Conservation (phyloP, 2,888 invertebrate species). For the Hypomecis punctinalis region DNA sequence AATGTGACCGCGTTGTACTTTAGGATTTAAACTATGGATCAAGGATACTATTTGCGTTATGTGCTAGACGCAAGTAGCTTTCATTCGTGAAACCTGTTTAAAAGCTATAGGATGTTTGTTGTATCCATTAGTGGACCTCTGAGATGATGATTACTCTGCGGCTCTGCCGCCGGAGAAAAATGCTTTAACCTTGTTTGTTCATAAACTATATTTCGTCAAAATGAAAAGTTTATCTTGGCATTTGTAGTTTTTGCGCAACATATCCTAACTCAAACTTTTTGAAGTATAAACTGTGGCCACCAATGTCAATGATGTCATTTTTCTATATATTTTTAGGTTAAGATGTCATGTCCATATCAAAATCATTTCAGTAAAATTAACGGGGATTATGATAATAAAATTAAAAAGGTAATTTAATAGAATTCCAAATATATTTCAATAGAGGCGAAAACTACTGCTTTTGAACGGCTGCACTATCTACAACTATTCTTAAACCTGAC, state of each 20-base stretch:
- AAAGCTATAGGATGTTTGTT: too few relatives aligned
- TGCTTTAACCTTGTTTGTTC: too few relatives aligned
- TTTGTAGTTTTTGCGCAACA: neutral
- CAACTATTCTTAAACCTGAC: neutral
- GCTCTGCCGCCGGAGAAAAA: too few relatives aligned
- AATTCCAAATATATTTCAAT: constrained; percentile 42
- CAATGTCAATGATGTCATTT: constrained; percentile 34
- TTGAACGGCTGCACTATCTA: neutral
- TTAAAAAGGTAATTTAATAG: constrained; percentile 56
- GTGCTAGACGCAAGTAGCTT: too few relatives aligned
- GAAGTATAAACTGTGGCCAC: neutral
- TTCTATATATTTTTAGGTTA: constrained; percentile 58
- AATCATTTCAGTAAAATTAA: constrained; percentile 69
- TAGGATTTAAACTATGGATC: too few relatives aligned
- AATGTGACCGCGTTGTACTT: too few relatives aligned
- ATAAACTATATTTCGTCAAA: too few relatives aligned
- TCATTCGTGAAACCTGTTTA: too few relatives aligned
- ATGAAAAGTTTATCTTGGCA: too few relatives aligned
- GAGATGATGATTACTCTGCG: too few relatives aligned
- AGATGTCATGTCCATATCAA: constrained; percentile 82
- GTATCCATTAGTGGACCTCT: too few relatives aligned
- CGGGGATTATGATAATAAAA: constrained; percentile 56
- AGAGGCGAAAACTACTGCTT: neutral
- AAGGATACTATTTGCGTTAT: too few relatives aligned
- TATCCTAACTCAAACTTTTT: neutral